Conservation (phyloP, 2,888 invertebrate genomes). For the Thymelicus sylvestris region DNA sequence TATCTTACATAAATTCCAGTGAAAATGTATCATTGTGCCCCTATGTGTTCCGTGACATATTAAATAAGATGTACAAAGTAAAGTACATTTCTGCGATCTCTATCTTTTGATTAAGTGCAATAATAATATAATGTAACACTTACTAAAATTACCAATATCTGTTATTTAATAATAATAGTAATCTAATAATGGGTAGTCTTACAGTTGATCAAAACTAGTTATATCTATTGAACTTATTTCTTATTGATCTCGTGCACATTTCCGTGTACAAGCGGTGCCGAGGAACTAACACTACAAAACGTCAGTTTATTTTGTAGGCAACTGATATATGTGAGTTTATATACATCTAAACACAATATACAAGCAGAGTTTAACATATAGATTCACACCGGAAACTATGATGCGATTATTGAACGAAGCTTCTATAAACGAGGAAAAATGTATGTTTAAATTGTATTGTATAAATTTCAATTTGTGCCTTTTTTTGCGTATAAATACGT, state of each 20-base stretch:
- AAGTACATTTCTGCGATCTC: neutral
- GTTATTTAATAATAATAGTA: too few species aligned
- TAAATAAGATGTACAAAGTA: neutral
- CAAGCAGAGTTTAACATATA: slow-evolving; percentile 27
- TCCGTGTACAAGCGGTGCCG: slow-evolving; percentile 15
- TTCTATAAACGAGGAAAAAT: slow-evolving; percentile 5
- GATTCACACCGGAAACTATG: slow-evolving; percentile 13
- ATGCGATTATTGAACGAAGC: slow-evolving; percentile 1
- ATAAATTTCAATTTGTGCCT: neutral
- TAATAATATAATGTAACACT: neutral
- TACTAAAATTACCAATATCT: neutral
- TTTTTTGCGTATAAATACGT: neutral
- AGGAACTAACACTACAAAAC: slow-evolving; percentile 14
- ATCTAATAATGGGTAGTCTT: too few species aligned
- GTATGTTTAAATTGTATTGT: neutral
- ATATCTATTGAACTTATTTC: neutral
- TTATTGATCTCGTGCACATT: slow-evolving; percentile 17
- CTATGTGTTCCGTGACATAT: neutral
- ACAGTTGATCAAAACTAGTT: slow-evolving; percentile 7
- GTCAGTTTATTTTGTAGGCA: slow-evolving; percentile 13
- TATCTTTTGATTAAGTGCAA: neutral
- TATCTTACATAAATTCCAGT: neutral
- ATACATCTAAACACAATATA: slow-evolving; percentile 31
- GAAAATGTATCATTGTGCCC: neutral
- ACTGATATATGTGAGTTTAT: slow-evolving; percentile 27